Base-by-base conservation (phyloP, 2,888 invertebrate species). In the Folsomia candida region DNA sequence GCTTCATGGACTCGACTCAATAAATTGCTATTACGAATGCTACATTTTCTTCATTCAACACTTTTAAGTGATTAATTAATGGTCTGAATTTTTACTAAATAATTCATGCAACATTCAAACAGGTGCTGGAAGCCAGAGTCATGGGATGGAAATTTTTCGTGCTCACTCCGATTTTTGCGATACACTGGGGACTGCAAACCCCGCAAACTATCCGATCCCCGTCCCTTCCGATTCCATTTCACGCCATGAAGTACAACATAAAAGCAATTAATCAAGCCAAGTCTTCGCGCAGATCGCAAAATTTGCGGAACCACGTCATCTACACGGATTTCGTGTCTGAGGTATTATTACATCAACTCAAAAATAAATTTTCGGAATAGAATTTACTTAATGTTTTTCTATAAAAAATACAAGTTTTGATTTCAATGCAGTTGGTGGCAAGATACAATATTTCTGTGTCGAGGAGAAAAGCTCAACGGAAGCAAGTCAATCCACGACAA, bases 51-150 rank as follows among this genome's bases (percentile, higher is more conserved):
- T n/a, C n/a, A n/a, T n/a, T n/a, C n/a, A n/a, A n/a, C n/a, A n/a
- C n/a, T n/a, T n/a, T n/a, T n/a, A n/a, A n/a, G n/a, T n/a, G n/a
- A n/a, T n/a, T n/a, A n/a, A n/a, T n/a, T n/a, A n/a, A n/a, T n/a
- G n/a, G n/a, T n/a, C n/a, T n/a, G n/a, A n/a, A n/a, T n/a, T n/a
- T n/a, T n/a, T n/a, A n/a, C n/a, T n/a, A n/a, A n/a, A n/a, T n/a
- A n/a, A n/a, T n/a, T n/a, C n/a, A n/a, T n/a, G n/a, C n/a, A n/a
- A n/a, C n/a, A n/a, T n/a, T n/a, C n/a, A n/a, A n/a, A n/a, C n/a
- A n/a, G 94, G 93, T 94, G 51, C 94, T 94, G 84, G 94, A 95
- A 85, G 94, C 94, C 91, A 92, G 89, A 82, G 88, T 94, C 29
- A 90, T 92, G 60, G 93, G 94, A 6, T 94, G 92, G 84, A 89